Evolutionary conservation across 2,797 vertebrate species (phyloP), one percentile per base, ranked within the genome.

Genomic region (Labroides dimidiatus): DNA sequence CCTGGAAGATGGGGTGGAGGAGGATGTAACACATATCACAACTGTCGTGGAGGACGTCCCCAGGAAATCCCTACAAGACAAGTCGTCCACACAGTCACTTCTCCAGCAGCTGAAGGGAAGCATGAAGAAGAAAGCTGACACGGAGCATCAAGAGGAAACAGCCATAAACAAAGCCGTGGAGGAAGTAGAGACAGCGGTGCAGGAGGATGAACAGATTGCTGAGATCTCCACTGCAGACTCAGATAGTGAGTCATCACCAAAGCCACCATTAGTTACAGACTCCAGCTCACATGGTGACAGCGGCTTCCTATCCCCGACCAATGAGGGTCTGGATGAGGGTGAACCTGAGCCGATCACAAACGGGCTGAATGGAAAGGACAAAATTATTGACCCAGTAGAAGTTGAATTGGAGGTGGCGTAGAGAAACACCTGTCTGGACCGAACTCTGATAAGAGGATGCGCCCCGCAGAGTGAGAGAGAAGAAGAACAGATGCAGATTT

Each of bases 301-400:
- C 9, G 88, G 91, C 11, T 85, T 80, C 51, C 93, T 85, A 44
- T 92, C 93, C 0, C 86, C 84, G 0, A 81, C 84, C 61, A 72
- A 44, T 0, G 82, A 85, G 0, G 86, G 73, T 16, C 60, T 65
- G 0, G 84, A 92, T 9, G 88, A 78, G n/a, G 61, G 0, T 0
- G 23, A 80, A 1, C 19, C 71, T 49, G 53, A 60, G 6, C 67
- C 58, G 0, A 39, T 89, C 50, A 53, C 48, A 7, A 89, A 90
- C 0, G 55, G 63, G 4, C 67, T 88, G 54, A 65, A 61, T 3
- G 36, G 56, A 5, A 73, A 80, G 77, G 51, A 81, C 59, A 69
- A 75, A 59, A 23, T 59, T 1, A 43, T 82, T 1, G 81, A 90
- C 20, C 79, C 87, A 0, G 69, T 61, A 17, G 90, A 92, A 0